Percentiles rank a stretch among this genome's conserved stretches.
Evolutionary conservation across 2,888 invertebrate genomes (phyloP).

Genomic region (Rhaphigaster nebulosa): DNA sequence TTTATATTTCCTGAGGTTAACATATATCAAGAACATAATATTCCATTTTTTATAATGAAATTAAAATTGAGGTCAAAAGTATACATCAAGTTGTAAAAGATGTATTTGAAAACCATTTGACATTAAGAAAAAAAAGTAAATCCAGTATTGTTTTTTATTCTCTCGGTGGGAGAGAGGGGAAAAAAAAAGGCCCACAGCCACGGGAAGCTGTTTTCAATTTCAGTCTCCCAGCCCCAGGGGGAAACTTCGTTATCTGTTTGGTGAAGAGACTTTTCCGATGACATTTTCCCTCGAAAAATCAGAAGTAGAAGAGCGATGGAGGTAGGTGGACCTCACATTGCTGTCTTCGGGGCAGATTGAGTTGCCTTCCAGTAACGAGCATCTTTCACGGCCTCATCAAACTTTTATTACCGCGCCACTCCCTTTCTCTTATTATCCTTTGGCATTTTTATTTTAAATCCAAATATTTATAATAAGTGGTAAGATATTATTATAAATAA

Average conservation of each 20-base stretch:
- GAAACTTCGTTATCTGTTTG: conserved; percentile 43
- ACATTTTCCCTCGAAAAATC: conserved; percentile 22
- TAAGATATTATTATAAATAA: background rate
- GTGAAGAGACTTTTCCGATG: conserved; percentile 39
- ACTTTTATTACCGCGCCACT: background rate
- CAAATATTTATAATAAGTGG: background rate
- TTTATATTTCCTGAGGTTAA: no score
- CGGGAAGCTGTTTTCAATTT: conserved; percentile 42
- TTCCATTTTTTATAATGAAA: no score
- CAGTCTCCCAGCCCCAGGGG: background rate
- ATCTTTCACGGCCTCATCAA: background rate
- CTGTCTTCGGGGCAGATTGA: background rate
- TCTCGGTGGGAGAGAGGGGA: background rate
- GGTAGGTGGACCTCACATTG: background rate
- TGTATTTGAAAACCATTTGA: background rate
- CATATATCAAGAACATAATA: no score
- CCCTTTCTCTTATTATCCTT: background rate
- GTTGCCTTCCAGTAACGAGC: background rate
- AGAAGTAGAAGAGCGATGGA: background rate
- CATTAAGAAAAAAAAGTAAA: background rate
- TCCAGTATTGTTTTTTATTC: background rate
- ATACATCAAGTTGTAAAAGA: background rate
- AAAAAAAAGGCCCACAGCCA: background rate
- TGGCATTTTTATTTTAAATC: background rate
- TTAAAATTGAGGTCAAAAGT: background rate